Evolutionary conservation across 2,888 invertebrate genomes (phyloP).

Genomic region (Oeneis ivallda): DNA sequence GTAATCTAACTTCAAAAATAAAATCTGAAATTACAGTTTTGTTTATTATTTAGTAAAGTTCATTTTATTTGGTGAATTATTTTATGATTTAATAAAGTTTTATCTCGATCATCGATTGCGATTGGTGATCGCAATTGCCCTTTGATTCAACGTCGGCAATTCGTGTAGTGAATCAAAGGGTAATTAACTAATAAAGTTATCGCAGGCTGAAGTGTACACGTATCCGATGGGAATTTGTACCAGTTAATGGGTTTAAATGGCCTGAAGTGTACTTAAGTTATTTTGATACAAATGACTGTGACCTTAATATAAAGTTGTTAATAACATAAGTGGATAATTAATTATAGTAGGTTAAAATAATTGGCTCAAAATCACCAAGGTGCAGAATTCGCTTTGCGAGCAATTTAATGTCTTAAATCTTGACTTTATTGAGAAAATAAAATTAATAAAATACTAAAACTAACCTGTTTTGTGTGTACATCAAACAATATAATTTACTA

Average conservation of each 20-base stretch:
- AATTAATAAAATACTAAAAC: too few relatives aligned
- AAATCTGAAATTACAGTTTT: neutral
- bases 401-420: too few relatives aligned
- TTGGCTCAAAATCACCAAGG: too few relatives aligned
- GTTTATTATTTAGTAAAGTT: neutral
- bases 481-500: too few relatives aligned
- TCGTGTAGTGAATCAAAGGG: conserved; percentile 67
- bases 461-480: too few relatives aligned
- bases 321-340: neutral
- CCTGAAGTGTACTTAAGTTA: neutral
- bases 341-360: neutral
- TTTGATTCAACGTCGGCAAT: conserved; percentile 39
- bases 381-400: too few relatives aligned
- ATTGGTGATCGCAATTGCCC: conserved; percentile 1
- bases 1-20: neutral
- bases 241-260: conserved; percentile 18
- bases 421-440: too few relatives aligned
- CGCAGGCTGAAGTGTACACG: conserved; percentile 24
- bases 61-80: neutral
- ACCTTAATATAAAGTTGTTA: conserved; percentile 4
- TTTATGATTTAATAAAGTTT: neutral
- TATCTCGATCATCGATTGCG: conserved; percentile 2
- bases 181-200: conserved; percentile 59
- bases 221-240: conserved; percentile 23
- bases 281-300: conserved; percentile 10